Conservation (phyloP, 2,113 vertebrate species). For the Azemiops feae region DNA sequence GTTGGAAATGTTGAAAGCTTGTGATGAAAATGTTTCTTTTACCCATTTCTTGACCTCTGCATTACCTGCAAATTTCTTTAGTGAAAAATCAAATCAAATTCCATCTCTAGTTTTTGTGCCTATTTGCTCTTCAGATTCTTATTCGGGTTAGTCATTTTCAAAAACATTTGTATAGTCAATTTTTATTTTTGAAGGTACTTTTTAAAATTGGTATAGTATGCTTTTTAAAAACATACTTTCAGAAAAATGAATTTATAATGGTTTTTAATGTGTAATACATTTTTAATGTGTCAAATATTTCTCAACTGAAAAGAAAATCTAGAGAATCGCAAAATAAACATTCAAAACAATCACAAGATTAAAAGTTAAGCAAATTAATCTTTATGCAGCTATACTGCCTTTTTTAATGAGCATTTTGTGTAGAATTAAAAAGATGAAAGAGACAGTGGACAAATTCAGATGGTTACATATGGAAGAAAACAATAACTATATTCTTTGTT, state of each 20-base stretch:
- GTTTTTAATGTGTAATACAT: not conserved
- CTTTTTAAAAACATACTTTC: not conserved
- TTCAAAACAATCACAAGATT: not conserved
- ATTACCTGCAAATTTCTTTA: not conserved
- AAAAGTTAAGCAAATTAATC: not conserved
- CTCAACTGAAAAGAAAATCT: not conserved
- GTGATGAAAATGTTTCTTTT: not conserved
- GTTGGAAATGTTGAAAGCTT: not conserved
- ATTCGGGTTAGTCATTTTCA: not conserved
- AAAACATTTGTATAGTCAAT: not conserved
- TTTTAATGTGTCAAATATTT: not conserved
- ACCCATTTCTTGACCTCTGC: not conserved
- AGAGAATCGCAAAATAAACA: not conserved
- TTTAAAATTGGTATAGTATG: not conserved
- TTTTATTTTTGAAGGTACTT: not conserved
- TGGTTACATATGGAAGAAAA: not conserved
- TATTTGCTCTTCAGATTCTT: not conserved
- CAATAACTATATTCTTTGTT: not conserved
- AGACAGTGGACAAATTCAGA: not conserved
- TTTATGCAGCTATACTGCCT: not conserved
- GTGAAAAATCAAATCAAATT: not conserved
- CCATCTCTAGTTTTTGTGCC: not conserved
- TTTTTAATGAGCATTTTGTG: not conserved
- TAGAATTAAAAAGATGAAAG: not conserved
- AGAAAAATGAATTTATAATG: not conserved